Evolutionary conservation across 2,888 invertebrate genomes (phyloP).

Genomic region (Lycia hirtaria): DNA sequence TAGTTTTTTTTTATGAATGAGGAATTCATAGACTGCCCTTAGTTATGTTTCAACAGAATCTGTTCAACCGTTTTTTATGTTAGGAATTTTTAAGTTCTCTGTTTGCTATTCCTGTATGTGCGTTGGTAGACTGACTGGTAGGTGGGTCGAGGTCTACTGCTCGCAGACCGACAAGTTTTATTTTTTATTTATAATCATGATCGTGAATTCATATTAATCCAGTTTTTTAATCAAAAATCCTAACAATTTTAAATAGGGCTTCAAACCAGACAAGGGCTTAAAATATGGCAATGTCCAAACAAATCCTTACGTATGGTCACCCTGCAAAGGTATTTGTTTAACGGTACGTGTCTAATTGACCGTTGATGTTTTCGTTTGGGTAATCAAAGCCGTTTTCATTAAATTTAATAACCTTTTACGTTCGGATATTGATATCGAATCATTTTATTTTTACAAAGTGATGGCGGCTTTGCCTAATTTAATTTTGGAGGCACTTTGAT

Average conservation of each 20-base stretch:
- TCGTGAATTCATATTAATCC: no score
- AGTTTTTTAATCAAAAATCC: no score
- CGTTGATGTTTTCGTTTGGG: constrained; percentile 26
- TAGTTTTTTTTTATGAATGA: no score
- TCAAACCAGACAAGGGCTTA: neutral
- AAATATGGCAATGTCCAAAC: neutral
- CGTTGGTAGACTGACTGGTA: no score
- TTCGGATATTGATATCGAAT: constrained; percentile 8
- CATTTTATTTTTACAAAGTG: constrained; percentile 6
- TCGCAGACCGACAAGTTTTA: no score
- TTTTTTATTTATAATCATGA: neutral
- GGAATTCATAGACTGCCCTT: no score
- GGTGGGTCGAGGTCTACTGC: no score
- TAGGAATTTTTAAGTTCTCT: no score
- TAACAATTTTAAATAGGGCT: neutral
- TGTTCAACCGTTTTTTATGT: no score
- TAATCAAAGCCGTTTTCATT: constrained; percentile 27
- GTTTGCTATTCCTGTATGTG: no score
- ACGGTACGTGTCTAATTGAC: constrained; percentile 22
- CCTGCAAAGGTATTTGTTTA: constrained; percentile 13
- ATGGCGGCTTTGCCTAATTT: neutral
- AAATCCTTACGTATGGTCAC: constrained; percentile 1
- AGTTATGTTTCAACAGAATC: no score
- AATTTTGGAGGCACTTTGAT: neutral
- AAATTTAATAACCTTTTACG: constrained; percentile 13